Conservation (phyloP, 2,797 vertebrate species). For the Falco rusticolus region DNA sequence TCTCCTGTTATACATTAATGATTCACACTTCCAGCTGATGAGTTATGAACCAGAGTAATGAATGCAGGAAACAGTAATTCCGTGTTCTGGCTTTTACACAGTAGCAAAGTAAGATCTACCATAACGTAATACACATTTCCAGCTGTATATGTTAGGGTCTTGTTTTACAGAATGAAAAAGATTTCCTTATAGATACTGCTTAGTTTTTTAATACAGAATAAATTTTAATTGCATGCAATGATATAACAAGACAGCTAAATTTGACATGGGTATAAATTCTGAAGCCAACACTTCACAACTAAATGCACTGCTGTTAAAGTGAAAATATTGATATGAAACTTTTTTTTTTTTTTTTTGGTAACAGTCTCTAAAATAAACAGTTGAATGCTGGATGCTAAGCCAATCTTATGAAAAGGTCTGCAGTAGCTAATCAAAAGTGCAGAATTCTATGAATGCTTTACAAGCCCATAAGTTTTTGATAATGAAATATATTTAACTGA, state of each 20-base stretch:
- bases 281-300: background rate
- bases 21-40: constrained; percentile 2
- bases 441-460: background rate
- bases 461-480: background rate
- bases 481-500: background rate
- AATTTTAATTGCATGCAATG: background rate
- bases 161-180: background rate
- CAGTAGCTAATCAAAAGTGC: background rate
- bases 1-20: background rate
- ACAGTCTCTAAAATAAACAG: background rate
- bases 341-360: background rate
- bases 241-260: background rate
- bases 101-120: background rate
- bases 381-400: background rate
- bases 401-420: background rate
- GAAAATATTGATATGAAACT: background rate
- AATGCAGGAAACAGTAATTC: background rate
- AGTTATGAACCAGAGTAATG: background rate
- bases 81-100: background rate
- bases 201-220: background rate
- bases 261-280: background rate
- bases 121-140: background rate
- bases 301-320: background rate
- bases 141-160: background rate
- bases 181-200: background rate